Conservation (phyloP, 2,113 vertebrate species). For the Nesoenas mayeri region DNA sequence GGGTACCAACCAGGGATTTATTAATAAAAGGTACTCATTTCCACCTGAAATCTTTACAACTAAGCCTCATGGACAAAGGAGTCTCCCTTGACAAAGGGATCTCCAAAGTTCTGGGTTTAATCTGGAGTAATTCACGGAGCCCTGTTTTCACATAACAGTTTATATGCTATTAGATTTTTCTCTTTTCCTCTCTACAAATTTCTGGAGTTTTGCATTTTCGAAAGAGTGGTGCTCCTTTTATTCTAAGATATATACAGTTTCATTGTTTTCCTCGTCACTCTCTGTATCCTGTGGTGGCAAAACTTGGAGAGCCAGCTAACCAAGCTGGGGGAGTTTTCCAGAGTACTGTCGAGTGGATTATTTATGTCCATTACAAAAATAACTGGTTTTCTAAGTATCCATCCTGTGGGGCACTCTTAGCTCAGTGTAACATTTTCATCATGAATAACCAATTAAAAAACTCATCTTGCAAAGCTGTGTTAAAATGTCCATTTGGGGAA, state of each 20-base stretch:
- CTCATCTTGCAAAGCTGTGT: neutral
- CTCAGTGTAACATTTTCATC: conserved; percentile 31
- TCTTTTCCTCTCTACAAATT: neutral
- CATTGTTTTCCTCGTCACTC: conserved; percentile 36
- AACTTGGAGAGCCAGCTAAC: conserved; percentile 36
- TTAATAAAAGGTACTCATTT: neutral
- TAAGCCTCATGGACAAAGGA: neutral
- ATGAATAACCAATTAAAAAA: conserved; percentile 30
- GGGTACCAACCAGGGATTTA: neutral
- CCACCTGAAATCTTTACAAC: neutral
- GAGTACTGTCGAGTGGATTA: neutral
- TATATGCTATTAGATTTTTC: neutral
- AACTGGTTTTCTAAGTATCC: conserved; percentile 57
- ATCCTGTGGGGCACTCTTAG: conserved; percentile 39
- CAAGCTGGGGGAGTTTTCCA: conserved; percentile 28
- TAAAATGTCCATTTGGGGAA: neutral
- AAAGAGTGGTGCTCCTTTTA: neutral
- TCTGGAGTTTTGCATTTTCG: neutral
- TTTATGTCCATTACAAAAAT: conserved; percentile 66
- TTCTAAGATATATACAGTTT: neutral
- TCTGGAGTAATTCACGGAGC: neutral
- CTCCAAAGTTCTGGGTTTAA: neutral
- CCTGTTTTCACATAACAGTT: neutral
- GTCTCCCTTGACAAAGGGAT: neutral
- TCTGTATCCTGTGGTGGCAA: conserved; percentile 35